Conservation (phyloP, 2,797 vertebrate species). For the Micromesistius poutassou region DNA sequence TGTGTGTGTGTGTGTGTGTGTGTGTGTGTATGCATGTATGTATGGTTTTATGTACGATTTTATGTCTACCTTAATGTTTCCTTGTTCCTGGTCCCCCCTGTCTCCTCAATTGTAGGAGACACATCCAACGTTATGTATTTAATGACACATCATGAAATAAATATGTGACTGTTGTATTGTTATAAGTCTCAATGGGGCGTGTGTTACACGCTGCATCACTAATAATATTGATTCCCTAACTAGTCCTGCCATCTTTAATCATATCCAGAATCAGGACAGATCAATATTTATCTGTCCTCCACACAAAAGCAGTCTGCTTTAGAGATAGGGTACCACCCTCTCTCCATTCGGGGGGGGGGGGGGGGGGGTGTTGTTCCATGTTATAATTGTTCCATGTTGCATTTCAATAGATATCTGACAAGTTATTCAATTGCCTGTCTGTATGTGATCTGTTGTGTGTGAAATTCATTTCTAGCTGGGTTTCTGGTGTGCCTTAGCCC, state of each 20-base stretch:
- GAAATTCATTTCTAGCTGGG: too few species aligned
- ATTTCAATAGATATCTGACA: too few species aligned
- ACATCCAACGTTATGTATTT: not conserved
- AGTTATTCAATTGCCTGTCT: too few species aligned
- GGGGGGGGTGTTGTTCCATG: too few species aligned
- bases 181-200: too few species aligned
- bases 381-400: too few species aligned
- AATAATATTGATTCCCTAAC: not conserved
- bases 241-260: not conserved
- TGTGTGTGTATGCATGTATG: not conserved
- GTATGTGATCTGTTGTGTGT: too few species aligned
- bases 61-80: not conserved
- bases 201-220: not conserved
- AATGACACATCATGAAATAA: not conserved
- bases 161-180: not conserved
- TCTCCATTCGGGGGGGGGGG: too few species aligned
- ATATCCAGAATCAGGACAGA: not conserved
- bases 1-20: too few species aligned
- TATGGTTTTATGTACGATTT: not conserved
- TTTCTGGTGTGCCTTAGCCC: too few species aligned
- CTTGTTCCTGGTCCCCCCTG: not conserved
- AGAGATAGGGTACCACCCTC: not conserved
- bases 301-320: not conserved
- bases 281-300: not conserved
- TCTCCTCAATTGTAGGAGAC: too few species aligned